Evolutionary conservation across 2,888 invertebrate species (phyloP), one percentile per base, ranked within the genome.

Genomic region (Latrodectus hesperus): DNA sequence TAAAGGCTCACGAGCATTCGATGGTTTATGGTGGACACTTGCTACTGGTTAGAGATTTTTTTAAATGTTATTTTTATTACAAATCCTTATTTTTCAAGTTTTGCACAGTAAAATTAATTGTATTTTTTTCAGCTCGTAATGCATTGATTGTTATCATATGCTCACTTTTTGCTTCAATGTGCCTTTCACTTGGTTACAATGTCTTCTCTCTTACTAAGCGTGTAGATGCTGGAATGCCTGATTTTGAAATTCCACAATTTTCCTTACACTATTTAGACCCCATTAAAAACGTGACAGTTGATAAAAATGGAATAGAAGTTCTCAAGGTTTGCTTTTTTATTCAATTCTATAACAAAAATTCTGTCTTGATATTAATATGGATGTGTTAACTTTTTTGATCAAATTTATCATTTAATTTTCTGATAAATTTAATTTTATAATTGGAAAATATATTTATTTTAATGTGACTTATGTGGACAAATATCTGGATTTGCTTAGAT

Each of bases 131-230:
- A 89, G 89, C 78, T n/a, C 79, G 96, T 88, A 96, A 96, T 92
- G 96, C 96, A 89, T 93, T 96, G 65, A 94, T 96, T 49, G 96
- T 96, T 86, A 93, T 96, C 52, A 92, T 94, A 17, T 95, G 95
- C 91, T 95, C 95, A 0, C 93, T 94, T 10, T 92, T 95, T 81
- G 96, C 96, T 0, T 94, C 94, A 90, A 91, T 93, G 74, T 92
- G 95, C 52, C 82, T 75, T 14, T 77, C 78, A 64, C 77, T 85
- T 70, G 88, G 89, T 9, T 75, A 82, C n/a, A 67, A 89, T 75
- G 74, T 86, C 22, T 90, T 91, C 75, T 87, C 90, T 26, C 81
- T 91, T 14, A 90, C 91, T n/a, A 90, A 90, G 38, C 81, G 89
- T 55, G 90, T 91, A n/a, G 81, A 90, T 68, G 84, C 90, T 77